These are phyloP conservation scores for Colletes gigas DNA, from an alignment of 1,140 invertebrate species.

Conservation along the genomic window DNA sequence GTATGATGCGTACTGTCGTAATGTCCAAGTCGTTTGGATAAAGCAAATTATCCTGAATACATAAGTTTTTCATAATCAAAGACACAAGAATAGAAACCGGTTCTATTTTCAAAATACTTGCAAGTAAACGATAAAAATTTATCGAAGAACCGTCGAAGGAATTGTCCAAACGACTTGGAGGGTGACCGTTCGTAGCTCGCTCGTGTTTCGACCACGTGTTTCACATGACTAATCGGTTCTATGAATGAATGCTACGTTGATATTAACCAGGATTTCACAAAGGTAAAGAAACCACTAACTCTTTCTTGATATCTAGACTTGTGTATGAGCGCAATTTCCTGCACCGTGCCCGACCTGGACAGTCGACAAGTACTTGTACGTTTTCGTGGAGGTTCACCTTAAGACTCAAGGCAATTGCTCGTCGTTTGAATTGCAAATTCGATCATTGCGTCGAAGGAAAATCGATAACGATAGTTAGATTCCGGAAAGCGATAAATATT, in stretches of 20 bases:
- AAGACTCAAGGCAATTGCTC: background rate
- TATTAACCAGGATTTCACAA: constrained; percentile 81
- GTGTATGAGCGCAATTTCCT: constrained; percentile 60
- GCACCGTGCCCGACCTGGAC: constrained; percentile 40
- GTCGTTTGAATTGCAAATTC: background rate
- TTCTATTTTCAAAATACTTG: too few relatives aligned
- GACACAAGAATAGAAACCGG: background rate
- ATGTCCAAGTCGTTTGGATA: constrained; percentile 43
- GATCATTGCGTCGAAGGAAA: background rate
- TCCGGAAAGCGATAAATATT: constrained; percentile 21
- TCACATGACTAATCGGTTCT: constrained; percentile 80
- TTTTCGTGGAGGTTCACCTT: background rate
- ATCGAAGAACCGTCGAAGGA: background rate
- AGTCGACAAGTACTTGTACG: constrained; percentile 22
- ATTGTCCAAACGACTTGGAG: constrained; percentile 60
- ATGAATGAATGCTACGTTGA: constrained; percentile 81
- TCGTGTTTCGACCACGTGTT: constrained; percentile 72
- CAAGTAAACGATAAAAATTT: background rate
- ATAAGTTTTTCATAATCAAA: background rate
- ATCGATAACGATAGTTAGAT: background rate
- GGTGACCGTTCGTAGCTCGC: constrained; percentile 51
- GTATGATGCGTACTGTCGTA: constrained; percentile 26
- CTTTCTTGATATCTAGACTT: constrained; percentile 68
- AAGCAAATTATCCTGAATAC: background rate
- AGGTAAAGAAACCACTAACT: constrained; percentile 79